Percentiles rank a stretch among this genome's conserved stretches.
Evolutionary conservation across 2,797 vertebrate genomes (phyloP).

Genomic region (Sebastes elongatus): DNA sequence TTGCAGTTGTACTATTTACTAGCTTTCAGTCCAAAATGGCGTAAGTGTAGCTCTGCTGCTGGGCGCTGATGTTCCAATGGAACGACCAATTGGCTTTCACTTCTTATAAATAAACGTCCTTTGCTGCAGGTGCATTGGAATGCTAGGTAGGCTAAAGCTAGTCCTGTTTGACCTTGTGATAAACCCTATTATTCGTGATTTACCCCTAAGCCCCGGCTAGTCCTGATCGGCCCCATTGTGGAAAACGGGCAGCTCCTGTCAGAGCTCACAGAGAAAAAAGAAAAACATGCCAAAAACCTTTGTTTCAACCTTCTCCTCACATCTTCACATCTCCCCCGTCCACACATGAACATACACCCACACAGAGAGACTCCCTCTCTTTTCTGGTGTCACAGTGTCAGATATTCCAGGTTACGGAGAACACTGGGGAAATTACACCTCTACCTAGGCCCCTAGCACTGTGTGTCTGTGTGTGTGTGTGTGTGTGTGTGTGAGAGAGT

Average conservation of each 20-base stretch:
- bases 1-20: too few relatives aligned
- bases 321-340: slow-evolving; percentile 30
- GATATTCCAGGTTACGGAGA: slow-evolving; percentile 77
- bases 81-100: too few relatives aligned
- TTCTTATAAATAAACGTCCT: too few relatives aligned
- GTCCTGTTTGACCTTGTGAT: slow-evolving; percentile 10
- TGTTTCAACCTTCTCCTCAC: slow-evolving; percentile 1
- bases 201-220: background rate
- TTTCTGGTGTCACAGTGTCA: slow-evolving; percentile 69
- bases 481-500: slow-evolving; percentile 14
- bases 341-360: slow-evolving; percentile 2
- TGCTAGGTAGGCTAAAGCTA: background rate
- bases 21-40: too few relatives aligned
- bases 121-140: too few relatives aligned
- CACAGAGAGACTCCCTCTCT: background rate
- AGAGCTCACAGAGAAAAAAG: slow-evolving; percentile 38
- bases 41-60: too few relatives aligned
- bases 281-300: slow-evolving; percentile 16
- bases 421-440: slow-evolving; percentile 76
- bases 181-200: slow-evolving; percentile 20
- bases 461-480: slow-evolving; percentile 17
- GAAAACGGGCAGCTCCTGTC: slow-evolving; percentile 2
- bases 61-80: too few relatives aligned
- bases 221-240: background rate
- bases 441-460: slow-evolving; percentile 61